These are phyloP conservation scores for Aurelia aurita complex sp. Pacific DNA, from an alignment of 30 jellyfish, hydroid and myxozoan species.

Conservation along the genomic window DNA sequence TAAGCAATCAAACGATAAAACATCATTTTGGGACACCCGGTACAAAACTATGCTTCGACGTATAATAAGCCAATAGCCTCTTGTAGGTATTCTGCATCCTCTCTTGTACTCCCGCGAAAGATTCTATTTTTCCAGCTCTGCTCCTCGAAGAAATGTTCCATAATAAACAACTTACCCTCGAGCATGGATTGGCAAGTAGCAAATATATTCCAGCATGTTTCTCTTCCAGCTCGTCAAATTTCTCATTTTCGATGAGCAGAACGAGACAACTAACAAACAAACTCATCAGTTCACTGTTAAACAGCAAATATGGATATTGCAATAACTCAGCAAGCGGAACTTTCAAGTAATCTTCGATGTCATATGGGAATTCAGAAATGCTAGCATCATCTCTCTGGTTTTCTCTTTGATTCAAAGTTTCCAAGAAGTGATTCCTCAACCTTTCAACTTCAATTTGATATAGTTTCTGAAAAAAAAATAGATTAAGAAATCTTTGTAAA, in stretches of 20 bases:
- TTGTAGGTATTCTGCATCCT: too few species aligned
- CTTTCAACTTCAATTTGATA: slow-evolving; percentile 48
- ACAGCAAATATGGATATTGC: slow-evolving; percentile 60
- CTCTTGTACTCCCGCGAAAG: too few species aligned
- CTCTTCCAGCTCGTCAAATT: slow-evolving; percentile 16
- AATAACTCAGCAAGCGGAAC: slow-evolving; percentile 46
- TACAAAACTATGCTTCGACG: too few species aligned
- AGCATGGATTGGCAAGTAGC: slow-evolving; percentile 38
- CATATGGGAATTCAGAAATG: background rate
- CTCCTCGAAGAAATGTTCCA: background rate
- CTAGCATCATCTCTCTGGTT: background rate
- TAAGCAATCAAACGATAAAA: too few species aligned
- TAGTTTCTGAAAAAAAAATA: slow-evolving; percentile 14
- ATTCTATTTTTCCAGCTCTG: background rate
- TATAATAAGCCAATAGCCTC: too few species aligned
- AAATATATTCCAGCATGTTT: slow-evolving; percentile 49
- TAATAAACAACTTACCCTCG: slow-evolving; percentile 24
- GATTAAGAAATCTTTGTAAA: too few species aligned
- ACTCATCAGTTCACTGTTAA: slow-evolving; percentile 41
- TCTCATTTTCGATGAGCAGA: slow-evolving; percentile 19
- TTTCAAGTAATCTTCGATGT: slow-evolving; percentile 28
- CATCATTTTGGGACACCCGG: too few species aligned
- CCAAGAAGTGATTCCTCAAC: slow-evolving; percentile 23
- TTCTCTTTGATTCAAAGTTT: background rate
- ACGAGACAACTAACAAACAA: slow-evolving; percentile 15